Conservation (phyloP, 2,888 invertebrate species). For the Trilocha varians region DNA sequence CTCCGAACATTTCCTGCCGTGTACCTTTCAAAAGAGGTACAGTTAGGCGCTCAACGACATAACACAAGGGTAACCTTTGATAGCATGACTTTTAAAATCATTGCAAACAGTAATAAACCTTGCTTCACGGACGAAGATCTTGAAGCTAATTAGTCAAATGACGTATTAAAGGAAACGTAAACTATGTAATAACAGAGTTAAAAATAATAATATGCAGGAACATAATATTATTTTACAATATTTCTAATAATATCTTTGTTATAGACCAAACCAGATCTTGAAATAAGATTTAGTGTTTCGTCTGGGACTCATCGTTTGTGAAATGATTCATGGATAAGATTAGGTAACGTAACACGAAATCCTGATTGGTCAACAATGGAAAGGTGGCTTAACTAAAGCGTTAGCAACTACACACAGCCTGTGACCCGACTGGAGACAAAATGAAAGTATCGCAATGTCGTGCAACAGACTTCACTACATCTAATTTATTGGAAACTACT, state of each 20-base stretch:
- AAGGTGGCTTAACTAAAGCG: conserved; percentile 1
- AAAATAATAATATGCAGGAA: no score
- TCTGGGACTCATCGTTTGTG: neutral
- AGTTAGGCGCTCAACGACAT: no score
- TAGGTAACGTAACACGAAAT: conserved; percentile 1
- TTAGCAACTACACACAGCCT: neutral
- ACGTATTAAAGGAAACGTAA: neutral
- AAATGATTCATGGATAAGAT: conserved; percentile 1
- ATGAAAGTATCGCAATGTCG: neutral
- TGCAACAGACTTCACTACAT: no score
- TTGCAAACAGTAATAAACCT: neutral
- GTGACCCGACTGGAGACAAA: neutral
- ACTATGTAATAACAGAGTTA: neutral
- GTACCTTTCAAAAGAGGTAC: no score
- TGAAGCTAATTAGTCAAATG: neutral
- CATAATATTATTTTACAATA: neutral
- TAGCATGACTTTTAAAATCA: no score
- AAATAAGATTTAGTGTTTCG: neutral
- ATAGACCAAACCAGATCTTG: neutral
- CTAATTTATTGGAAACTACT: no score
- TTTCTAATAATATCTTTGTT: neutral
- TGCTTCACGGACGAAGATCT: neutral
- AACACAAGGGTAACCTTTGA: no score
- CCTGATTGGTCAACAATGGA: conserved; percentile 3
- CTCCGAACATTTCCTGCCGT: no score